Evolutionary conservation across 2,888 invertebrate genomes (phyloP).

Genomic region (Caenorhabditis sp.): DNA sequence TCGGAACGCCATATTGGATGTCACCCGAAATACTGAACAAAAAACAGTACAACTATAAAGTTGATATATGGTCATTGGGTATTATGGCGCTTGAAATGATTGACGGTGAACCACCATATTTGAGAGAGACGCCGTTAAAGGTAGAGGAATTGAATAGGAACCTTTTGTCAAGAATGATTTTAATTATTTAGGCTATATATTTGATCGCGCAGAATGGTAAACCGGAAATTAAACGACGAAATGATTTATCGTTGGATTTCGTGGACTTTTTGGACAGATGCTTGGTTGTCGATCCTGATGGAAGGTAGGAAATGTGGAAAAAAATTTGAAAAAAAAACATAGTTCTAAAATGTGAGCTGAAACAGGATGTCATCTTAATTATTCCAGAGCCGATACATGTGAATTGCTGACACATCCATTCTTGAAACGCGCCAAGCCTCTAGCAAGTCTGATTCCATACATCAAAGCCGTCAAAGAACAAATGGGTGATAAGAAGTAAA

Average conservation of each 20-base stretch:
- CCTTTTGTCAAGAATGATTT: background rate
- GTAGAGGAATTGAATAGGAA: slow-evolving; percentile 24
- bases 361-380: background rate
- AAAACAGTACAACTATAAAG: slow-evolving; percentile 70
- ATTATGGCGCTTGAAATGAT: slow-evolving; percentile 98
- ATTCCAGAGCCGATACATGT: slow-evolving; percentile 80
- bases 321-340: too few relatives aligned
- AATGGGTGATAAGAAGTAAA: background rate
- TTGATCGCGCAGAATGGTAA: slow-evolving; percentile 93
- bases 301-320: too few relatives aligned
- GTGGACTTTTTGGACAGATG: slow-evolving; percentile 80
- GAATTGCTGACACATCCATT: slow-evolving; percentile 89
- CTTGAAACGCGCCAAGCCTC: slow-evolving; percentile 82
- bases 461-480: slow-evolving; percentile 87
- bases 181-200: slow-evolving; percentile 79
- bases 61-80: slow-evolving; percentile 88
- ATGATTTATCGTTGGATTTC: slow-evolving; percentile 79
- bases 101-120: slow-evolving; percentile 90
- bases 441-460: slow-evolving; percentile 84
- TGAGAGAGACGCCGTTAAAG: slow-evolving; percentile 85
- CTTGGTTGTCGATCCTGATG: slow-evolving; percentile 56
- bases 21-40: slow-evolving; percentile 79
- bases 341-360: background rate
- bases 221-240: slow-evolving; percentile 86
- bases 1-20: slow-evolving; percentile 78